These are phyloP conservation scores for Drosophila ohnishii DNA, from an alignment of 1,140 invertebrate species.

Conservation along the genomic window DNA sequence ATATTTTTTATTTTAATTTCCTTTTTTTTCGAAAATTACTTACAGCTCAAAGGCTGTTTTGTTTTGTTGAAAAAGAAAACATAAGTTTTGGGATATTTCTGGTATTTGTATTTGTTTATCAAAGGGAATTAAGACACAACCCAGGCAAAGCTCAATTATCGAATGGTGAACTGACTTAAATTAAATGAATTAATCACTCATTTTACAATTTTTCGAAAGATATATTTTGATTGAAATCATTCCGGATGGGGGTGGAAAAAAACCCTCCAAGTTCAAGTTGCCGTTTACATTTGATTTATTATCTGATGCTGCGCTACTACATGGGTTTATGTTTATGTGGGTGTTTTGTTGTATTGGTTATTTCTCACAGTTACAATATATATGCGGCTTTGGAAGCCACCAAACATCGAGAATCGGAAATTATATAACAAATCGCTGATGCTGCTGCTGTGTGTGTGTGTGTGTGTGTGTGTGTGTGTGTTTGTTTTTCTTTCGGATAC, in stretches of 20 bases:
- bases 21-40: conserved; percentile 37
- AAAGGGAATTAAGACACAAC: conserved; percentile 35
- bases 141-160: conserved; percentile 38
- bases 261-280: not conserved
- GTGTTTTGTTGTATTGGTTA: conserved; percentile 7
- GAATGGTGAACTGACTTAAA: conserved; percentile 10
- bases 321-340: conserved; percentile 27
- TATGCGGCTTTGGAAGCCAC: conserved; percentile 18
- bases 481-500: conserved; percentile 13
- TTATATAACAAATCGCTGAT: conserved; percentile 20
- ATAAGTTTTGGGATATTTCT: not conserved
- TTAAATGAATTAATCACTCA: not conserved
- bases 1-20: not conserved
- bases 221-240: conserved; percentile 4
- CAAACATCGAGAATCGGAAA: conserved; percentile 4
- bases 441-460: no score
- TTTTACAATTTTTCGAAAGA: no score
- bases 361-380: conserved; percentile 1
- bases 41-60: conserved; percentile 42
- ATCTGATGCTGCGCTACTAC: conserved; percentile 18
- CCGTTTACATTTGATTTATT: conserved; percentile 27
- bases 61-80: conserved; percentile 17
- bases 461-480: not conserved
- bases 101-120: not conserved
- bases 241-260: not conserved